A percentile compares a stretch with the other conserved stretches of the same genome.
Conservation (phyloP, 2,797 vertebrate species). For the Chiloscyllium punctatum region DNA sequence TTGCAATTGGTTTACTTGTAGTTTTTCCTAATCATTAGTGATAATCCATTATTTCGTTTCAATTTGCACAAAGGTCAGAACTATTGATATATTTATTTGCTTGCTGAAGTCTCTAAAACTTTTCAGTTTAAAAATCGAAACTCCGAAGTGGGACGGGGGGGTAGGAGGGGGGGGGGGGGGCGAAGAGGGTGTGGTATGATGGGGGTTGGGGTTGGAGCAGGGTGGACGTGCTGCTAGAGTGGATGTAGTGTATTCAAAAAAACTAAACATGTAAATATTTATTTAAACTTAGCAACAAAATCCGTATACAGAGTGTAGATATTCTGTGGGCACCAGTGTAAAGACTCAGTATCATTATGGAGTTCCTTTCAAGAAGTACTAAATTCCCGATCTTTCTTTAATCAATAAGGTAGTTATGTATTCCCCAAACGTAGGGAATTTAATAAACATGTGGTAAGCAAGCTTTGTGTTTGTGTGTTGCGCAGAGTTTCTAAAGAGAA, state of each 20-base stretch:
- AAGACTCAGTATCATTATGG: no score
- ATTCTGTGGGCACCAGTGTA: neutral
- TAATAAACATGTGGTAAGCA: neutral
- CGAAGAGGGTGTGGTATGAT: no score
- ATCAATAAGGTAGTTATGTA: no score
- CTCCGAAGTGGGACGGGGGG: neutral
- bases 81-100: neutral
- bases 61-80: neutral
- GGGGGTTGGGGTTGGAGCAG: no score
- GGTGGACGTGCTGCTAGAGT: no score
- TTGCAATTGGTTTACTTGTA: neutral
- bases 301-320: neutral
- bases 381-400: neutral
- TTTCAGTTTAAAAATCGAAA: neutral
- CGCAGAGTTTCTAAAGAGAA: neutral
- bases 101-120: neutral
- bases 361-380: neutral
- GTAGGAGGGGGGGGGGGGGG: neutral
- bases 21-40: neutral
- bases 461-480: neutral
- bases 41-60: slow-evolving; percentile 28
- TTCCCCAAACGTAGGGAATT: neutral
- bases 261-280: neutral
- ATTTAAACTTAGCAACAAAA: neutral
- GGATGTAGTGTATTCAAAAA: neutral